Percentiles rank a stretch among this genome's conserved stretches.
phyloP scores from a whole-genome alignment of 2,888 invertebrate species.

The Ischnura elegans region DNA sequence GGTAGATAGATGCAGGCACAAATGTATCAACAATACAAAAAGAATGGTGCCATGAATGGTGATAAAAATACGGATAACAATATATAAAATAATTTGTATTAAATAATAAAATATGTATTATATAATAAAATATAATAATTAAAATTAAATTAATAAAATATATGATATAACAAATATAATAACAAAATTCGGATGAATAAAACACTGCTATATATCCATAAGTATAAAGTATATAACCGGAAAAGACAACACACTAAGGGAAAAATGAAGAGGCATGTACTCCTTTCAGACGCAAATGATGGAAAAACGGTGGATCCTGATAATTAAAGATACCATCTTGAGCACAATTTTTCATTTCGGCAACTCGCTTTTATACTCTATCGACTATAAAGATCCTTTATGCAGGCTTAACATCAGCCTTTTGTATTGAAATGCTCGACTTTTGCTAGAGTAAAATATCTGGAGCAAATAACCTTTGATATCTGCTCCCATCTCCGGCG shows the following conservation, averaged over 20 bases:
- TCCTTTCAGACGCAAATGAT: background rate
- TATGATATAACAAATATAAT: no score
- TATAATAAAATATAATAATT: no score
- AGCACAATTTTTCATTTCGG: background rate
- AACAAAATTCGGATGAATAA: no score
- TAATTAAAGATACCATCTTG: background rate
- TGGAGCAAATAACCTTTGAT: conserved; percentile 11
- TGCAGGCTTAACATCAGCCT: background rate
- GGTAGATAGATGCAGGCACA: no score
- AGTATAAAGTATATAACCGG: background rate
- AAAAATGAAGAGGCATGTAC: background rate
- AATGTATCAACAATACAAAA: no score
- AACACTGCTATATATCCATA: no score
- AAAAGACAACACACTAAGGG: background rate
- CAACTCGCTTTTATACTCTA: background rate
- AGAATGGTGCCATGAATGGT: no score
- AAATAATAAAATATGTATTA: no score
- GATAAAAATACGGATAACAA: no score
- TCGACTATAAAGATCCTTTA: background rate
- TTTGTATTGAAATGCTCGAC: background rate
- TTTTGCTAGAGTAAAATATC: background rate
- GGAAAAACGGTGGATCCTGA: background rate
- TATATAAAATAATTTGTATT: no score
- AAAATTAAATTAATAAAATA: no score
- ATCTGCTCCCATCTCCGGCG: background rate